Percentiles rank a stretch among this genome's conserved stretches.
phyloP scores from a whole-genome alignment of 2,113 vertebrate species.

The Ramphastos sulfuratus region DNA sequence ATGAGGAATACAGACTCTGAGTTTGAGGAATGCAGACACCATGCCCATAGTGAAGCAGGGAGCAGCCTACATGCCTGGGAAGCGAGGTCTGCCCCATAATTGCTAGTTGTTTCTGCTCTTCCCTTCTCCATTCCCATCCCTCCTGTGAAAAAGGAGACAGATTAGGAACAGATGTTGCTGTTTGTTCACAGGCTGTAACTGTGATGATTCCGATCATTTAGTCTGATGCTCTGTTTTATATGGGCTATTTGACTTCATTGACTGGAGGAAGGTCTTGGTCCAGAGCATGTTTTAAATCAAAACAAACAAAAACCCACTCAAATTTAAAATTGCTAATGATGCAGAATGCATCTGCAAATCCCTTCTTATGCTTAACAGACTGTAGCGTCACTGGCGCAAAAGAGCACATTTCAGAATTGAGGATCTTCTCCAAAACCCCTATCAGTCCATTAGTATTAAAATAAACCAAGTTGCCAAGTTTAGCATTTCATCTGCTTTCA shows the following conservation, averaged over 20 bases:
- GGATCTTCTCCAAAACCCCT: background rate
- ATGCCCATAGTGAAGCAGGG: background rate
- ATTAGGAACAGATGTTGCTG: conserved; percentile 49
- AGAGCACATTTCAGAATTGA: background rate
- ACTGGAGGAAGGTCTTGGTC: background rate
- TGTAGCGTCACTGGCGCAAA: background rate
- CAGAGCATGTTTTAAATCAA: background rate
- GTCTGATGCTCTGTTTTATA: background rate
- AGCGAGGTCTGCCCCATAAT: background rate
- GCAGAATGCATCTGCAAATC: background rate
- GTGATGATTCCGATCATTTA: conserved; percentile 11
- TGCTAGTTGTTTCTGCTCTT: background rate
- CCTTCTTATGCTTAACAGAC: background rate
- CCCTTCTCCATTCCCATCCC: background rate
- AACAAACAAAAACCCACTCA: background rate
- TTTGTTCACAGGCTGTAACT: conserved; percentile 29
- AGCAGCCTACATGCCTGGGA: background rate
- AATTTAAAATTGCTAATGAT: background rate
- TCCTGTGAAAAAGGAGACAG: conserved; percentile 18
- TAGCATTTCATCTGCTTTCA: background rate
- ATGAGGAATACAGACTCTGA: background rate
- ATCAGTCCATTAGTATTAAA: background rate
- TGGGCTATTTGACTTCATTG: background rate
- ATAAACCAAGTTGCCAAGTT: background rate
- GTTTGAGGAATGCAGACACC: background rate